phyloP scores from a whole-genome alignment of 2,888 invertebrate genomes.

The Didymodactylos carnosus region DNA sequence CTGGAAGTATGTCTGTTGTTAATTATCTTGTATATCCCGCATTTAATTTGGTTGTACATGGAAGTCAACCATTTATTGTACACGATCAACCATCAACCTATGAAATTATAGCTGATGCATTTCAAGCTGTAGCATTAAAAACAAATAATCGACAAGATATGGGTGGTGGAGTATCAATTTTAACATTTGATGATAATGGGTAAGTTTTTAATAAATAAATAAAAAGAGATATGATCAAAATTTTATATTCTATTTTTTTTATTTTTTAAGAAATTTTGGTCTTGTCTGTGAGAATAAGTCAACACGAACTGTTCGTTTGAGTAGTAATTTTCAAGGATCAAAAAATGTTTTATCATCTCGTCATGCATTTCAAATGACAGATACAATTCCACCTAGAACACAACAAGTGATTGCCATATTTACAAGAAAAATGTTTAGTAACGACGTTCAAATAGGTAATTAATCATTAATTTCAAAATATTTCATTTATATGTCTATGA shows the following conservation, averaged over 20 bases:
- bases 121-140: conserved; percentile 2
- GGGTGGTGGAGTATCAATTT: not conserved
- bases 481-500: not conserved
- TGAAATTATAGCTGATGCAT: conserved; percentile 7
- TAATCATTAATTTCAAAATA: not conserved
- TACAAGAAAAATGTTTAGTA: not conserved
- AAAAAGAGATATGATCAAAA: not conserved
- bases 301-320: not conserved
- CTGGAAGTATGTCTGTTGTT: conserved; percentile 1
- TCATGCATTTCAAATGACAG: not conserved
- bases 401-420: not conserved
- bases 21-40: not conserved
- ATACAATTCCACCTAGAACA: not conserved
- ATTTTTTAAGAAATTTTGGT: not conserved
- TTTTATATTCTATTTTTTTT: not conserved
- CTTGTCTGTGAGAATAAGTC: not conserved
- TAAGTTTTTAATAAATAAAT: too few species aligned
- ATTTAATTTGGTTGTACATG: conserved; percentile 13
- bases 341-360: not conserved
- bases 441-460: not conserved
- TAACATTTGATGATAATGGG: conserved; percentile 1
- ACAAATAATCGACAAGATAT: conserved; percentile 3
- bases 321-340: not conserved
- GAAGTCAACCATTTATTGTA: conserved; percentile 7
- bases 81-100: not conserved